These are phyloP conservation scores for Drosophila stalkeri DNA, from an alignment of 2,888 invertebrate genomes.

Conservation along the genomic window DNA sequence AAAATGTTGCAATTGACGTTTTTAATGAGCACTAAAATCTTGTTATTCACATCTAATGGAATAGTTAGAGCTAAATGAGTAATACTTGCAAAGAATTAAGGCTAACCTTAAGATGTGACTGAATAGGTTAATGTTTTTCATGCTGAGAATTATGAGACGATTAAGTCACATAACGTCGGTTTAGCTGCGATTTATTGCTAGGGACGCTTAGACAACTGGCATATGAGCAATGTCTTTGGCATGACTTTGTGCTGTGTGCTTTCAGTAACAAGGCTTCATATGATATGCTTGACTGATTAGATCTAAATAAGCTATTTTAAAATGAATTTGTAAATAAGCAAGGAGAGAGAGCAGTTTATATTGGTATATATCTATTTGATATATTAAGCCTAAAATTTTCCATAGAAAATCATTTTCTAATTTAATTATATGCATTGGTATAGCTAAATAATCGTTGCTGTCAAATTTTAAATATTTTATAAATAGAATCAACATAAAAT, in stretches of 20 bases:
- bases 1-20: conserved; percentile 19
- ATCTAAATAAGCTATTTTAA: too few relatives aligned
- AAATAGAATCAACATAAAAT: too few relatives aligned
- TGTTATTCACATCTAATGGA: conserved; percentile 3
- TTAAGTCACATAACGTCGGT: not conserved
- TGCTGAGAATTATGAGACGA: not conserved
- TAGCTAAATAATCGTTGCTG: too few relatives aligned
- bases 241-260: not conserved
- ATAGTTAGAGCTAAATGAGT: not conserved
- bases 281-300: too few relatives aligned
- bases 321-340: too few relatives aligned
- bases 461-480: too few relatives aligned
- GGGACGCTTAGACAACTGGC: not conserved
- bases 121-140: not conserved
- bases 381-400: too few relatives aligned
- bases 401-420: too few relatives aligned
- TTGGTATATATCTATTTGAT: too few relatives aligned
- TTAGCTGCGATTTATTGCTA: not conserved
- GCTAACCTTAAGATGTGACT: not conserved
- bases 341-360: too few relatives aligned
- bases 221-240: not conserved
- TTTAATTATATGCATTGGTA: too few relatives aligned
- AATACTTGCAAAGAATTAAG: not conserved
- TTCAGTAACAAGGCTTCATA: too few relatives aligned
- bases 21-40: conserved; percentile 8